phyloP scores from a whole-genome alignment of 2,797 vertebrate species.

The Chelidonichthys spinosus region DNA sequence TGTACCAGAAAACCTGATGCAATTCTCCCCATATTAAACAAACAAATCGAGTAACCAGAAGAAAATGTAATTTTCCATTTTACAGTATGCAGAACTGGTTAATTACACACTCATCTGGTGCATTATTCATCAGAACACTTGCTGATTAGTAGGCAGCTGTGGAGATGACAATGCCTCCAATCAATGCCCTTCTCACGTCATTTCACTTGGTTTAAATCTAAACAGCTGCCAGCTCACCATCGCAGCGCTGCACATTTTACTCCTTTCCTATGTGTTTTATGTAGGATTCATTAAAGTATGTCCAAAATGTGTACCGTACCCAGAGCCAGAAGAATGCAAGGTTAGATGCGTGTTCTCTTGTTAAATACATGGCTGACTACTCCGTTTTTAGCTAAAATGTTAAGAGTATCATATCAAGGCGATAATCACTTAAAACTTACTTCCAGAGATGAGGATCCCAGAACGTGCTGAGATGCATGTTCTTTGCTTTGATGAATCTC shows the following conservation, averaged over 20 bases:
- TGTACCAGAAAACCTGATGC: neutral
- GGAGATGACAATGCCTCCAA: constrained; percentile 35
- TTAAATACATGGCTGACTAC: neutral
- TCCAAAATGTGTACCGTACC: neutral
- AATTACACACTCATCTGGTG: constrained; percentile 27
- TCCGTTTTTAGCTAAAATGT: neutral
- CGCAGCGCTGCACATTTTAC: constrained; percentile 13
- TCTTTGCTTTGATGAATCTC: too few relatives aligned
- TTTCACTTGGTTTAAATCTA: constrained; percentile 17
- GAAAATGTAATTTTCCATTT: neutral
- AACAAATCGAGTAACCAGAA: neutral
- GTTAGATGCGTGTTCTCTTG: neutral
- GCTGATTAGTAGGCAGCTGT: constrained; percentile 55
- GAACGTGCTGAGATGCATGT: neutral
- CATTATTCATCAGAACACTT: neutral
- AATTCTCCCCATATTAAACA: neutral
- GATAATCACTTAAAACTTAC: neutral
- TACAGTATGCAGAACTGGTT: constrained; percentile 1
- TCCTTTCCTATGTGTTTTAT: constrained; percentile 4
- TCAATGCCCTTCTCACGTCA: constrained; percentile 12
- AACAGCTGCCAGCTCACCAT: constrained; percentile 44
- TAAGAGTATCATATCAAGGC: neutral
- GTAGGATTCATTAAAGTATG: neutral
- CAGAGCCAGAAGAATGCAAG: neutral
- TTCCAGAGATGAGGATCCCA: neutral